Conservation (phyloP, 2,888 invertebrate species). For the Drosophila barbarae region DNA sequence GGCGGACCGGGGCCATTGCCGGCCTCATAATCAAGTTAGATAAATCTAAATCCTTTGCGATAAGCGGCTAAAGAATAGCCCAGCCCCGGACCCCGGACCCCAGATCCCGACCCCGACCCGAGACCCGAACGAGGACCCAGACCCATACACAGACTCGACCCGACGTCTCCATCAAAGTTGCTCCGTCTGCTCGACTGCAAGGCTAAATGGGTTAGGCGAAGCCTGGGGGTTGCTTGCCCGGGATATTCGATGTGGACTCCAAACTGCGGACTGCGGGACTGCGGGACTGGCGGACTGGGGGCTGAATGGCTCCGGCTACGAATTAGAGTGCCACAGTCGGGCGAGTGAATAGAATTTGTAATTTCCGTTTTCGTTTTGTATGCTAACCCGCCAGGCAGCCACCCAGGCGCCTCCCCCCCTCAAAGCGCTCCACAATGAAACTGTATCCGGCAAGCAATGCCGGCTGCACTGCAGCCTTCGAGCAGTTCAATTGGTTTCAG, state of each 20-base stretch:
- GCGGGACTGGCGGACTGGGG: slow-evolving; percentile 6
- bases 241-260: slow-evolving; percentile 1
- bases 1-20: slow-evolving; percentile 34
- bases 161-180: slow-evolving; percentile 33
- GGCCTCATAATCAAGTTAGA: slow-evolving; percentile 73
- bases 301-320: slow-evolving; percentile 38
- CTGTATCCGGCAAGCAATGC: slow-evolving; percentile 25
- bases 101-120: no score
- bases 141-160: neutral
- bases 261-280: neutral
- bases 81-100: neutral
- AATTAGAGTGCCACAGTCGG: slow-evolving; percentile 64
- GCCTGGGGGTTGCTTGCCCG: slow-evolving; percentile 21
- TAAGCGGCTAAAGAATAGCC: slow-evolving; percentile 66
- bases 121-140: neutral
- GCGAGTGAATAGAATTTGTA: slow-evolving; percentile 73
- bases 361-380: slow-evolving; percentile 72
- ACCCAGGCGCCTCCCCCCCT: neutral
- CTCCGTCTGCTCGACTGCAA: slow-evolving; percentile 25
- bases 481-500: slow-evolving; percentile 53
- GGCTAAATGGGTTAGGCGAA: slow-evolving; percentile 35
- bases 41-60: slow-evolving; percentile 73
- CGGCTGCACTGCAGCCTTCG: slow-evolving; percentile 39
- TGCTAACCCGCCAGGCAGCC: slow-evolving; percentile 44
- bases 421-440: slow-evolving; percentile 40